phyloP scores from a whole-genome alignment of 2,113 vertebrate genomes.

The Tenrec ecaudatus region DNA sequence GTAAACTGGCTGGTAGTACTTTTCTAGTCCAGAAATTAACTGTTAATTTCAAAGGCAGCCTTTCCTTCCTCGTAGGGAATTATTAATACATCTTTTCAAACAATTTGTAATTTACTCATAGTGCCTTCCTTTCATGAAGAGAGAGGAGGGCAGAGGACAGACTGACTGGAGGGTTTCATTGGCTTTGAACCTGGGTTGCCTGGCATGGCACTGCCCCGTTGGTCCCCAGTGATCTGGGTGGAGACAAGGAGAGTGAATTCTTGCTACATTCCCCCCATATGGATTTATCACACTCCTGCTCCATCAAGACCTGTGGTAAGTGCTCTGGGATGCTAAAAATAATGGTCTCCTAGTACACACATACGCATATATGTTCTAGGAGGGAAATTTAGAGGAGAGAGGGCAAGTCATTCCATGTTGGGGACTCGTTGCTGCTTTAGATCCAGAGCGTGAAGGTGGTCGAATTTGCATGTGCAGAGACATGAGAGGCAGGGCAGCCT shows the following conservation, averaged over 20 bases:
- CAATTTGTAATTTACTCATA: neutral
- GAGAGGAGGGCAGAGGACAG: neutral
- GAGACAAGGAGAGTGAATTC: neutral
- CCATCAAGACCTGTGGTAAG: too few relatives aligned
- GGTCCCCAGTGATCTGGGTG: neutral
- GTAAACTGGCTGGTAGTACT: neutral
- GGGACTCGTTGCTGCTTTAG: neutral
- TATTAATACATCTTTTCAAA: too few relatives aligned
- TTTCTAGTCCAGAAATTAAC: neutral
- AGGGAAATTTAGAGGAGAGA: neutral
- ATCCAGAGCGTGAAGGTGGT: neutral
- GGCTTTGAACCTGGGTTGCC: neutral
- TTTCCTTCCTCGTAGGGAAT: neutral
- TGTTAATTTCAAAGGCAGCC: neutral
- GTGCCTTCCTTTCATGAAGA: neutral
- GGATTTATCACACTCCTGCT: neutral
- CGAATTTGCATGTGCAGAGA: neutral
- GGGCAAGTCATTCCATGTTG: too few relatives aligned
- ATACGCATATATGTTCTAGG: too few relatives aligned
- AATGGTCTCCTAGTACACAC: neutral
- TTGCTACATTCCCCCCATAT: neutral
- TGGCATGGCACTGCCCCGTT: neutral
- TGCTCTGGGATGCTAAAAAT: neutral
- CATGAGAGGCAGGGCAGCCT: neutral
- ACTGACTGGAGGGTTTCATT: rapidly evolving